Percentiles rank a stretch among this genome's conserved stretches.
These are phyloP conservation scores for Gulo gulo DNA, from an alignment of 2,113 vertebrate genomes.

Conservation along the genomic window DNA sequence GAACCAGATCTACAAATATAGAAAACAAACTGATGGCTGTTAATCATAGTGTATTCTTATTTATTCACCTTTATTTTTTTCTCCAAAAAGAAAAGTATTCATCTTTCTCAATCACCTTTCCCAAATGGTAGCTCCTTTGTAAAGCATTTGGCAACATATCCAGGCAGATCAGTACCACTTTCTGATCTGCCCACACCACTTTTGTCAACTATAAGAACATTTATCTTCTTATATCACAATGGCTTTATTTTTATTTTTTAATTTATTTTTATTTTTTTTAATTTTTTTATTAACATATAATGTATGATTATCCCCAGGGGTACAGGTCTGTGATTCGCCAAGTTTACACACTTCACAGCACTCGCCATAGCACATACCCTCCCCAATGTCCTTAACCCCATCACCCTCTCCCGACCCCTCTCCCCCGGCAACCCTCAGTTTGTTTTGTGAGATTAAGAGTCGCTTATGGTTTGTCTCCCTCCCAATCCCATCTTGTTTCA, in stretches of 20 bases:
- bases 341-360: too few species aligned
- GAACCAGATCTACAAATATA: not conserved
- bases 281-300: too few species aligned
- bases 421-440: too few species aligned
- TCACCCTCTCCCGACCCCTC: too few species aligned
- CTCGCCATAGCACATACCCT: too few species aligned
- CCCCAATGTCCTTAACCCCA: too few species aligned
- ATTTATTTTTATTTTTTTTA: too few species aligned
- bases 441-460: too few species aligned
- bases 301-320: too few species aligned
- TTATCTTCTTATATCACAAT: not conserved
- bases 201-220: not conserved
- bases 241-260: not conserved
- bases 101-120: not conserved
- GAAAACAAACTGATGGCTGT: not conserved
- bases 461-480: too few species aligned
- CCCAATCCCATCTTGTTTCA: too few species aligned
- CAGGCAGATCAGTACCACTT: not conserved
- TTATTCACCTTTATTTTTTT: not conserved
- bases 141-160: not conserved
- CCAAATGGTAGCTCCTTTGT: not conserved
- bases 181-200: not conserved
- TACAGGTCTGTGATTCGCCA: too few species aligned
- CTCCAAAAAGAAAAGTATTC: not conserved
- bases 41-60: not conserved